Percentiles rank a stretch among this genome's conserved stretches.
phyloP scores from a whole-genome alignment of 2,888 invertebrate species.

The Polia nebulosa region DNA sequence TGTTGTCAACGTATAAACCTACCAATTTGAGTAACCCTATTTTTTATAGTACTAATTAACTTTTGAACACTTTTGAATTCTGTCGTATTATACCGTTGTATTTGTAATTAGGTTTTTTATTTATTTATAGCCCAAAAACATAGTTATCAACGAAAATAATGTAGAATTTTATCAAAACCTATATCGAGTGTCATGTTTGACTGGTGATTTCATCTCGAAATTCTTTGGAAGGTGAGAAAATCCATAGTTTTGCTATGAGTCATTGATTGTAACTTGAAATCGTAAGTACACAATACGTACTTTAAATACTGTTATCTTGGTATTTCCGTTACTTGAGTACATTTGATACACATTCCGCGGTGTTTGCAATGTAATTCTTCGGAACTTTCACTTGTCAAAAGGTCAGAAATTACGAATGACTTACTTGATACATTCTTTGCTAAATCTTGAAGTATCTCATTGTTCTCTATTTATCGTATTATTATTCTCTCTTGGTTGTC shows the following conservation, averaged over 20 bases:
- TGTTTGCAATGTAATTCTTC: not conserved
- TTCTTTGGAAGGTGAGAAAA: conserved; percentile 15
- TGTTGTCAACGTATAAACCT: conserved; percentile 56
- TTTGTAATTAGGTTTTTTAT: conserved; percentile 29
- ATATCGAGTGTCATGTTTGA: not conserved
- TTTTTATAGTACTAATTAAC: not conserved
- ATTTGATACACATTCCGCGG: not conserved
- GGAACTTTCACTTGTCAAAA: conserved; percentile 8
- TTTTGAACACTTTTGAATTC: not conserved
- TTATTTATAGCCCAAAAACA: conserved; percentile 21
- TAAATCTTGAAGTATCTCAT: not conserved
- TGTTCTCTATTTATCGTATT: not conserved
- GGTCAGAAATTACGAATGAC: not conserved
- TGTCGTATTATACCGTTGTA: conserved; percentile 36
- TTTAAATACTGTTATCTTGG: conserved; percentile 17
- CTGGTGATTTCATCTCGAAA: not conserved
- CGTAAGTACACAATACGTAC: conserved; percentile 24
- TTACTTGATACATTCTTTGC: not conserved
- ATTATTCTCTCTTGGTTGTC: not conserved
- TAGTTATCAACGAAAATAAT: not conserved
- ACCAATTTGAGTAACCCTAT: conserved; percentile 21
- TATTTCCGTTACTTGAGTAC: conserved; percentile 34
- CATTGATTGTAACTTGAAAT: conserved; percentile 44
- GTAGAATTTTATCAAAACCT: not conserved
- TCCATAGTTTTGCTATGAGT: conserved; percentile 50